phyloP scores from a whole-genome alignment of 2,888 invertebrate species.

The Cephus runcator region DNA sequence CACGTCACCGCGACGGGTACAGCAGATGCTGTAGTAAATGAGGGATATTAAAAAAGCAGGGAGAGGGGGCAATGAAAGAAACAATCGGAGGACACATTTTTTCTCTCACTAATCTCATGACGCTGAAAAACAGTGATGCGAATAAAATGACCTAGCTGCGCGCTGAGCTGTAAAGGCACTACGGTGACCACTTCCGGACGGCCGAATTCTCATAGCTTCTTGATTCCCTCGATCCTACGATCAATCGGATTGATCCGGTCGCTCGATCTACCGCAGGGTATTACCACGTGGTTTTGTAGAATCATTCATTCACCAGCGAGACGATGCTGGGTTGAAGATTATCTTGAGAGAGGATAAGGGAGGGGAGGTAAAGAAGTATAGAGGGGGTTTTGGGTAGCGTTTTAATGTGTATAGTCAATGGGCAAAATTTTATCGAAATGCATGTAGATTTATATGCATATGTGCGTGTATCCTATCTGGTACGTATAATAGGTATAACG shows the following conservation, averaged over 20 bases:
- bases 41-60: neutral
- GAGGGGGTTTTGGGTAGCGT: neutral
- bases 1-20: neutral
- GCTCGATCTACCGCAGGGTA: neutral
- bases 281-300: neutral
- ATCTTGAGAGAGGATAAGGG: neutral
- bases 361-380: neutral
- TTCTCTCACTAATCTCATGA: neutral
- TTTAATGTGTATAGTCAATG: neutral
- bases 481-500: neutral
- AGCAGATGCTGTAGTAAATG: neutral
- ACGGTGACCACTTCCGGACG: conserved; percentile 41
- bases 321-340: neutral
- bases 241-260: neutral
- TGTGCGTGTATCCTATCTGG: neutral
- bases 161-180: conserved; percentile 37
- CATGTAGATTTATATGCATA: neutral
- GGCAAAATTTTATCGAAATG: neutral
- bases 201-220: conserved; percentile 30
- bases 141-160: conserved; percentile 46
- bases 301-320: neutral
- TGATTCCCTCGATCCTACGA: neutral
- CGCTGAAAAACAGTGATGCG: neutral
- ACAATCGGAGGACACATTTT: conserved; percentile 3
- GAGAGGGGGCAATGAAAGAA: neutral